Evolutionary conservation across 2,113 vertebrate genomes (phyloP), one percentile per base, ranked within the genome.

Genomic region (Galemys pyrenaicus): DNA sequence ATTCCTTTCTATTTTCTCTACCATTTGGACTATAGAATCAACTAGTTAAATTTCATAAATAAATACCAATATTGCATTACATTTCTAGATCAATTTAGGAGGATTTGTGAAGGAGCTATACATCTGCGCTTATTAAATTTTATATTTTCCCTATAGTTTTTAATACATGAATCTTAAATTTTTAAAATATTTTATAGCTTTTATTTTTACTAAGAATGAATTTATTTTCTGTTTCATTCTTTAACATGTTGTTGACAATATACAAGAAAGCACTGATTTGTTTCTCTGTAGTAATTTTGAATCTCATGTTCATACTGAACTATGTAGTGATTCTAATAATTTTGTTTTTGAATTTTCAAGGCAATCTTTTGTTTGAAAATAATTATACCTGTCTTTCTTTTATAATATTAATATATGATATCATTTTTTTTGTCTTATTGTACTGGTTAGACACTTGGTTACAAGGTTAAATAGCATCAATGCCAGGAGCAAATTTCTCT

Each of bases 21-120:
- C n/a, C 30, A 37, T 64, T 74, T 68, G 35, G 78, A 39, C 35
- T 70, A 37, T 6, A 62, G 26, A 65, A 90, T 87, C 58, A 93
- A 35, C 19, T 67, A 89, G 32, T 54, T 51, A 79, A 32, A 22
- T 82, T 58, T 44, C 17, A 67, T 35, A 74, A 71, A 58, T 44
- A 91, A 84, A 60, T 39, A 39, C 78, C 51, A 89, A 17, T 26
- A 87, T 78, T 82, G 30, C 9, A 65, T 67, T n/a, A 62, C 8
- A 84, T 84, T 62, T 84, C 41, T 93, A 79, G 83, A 60, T 54
- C 86, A 71, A 91, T 26, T 70, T 91, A 19, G 32, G n/a, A 96
- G 65, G 9, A 90, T 37, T 90, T 30, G 35, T 91, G 19, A 88
- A 88, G 35, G 15, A 9, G 1, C 37, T 84, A 46, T 64, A 5